Conservation (phyloP, 30 jellyfish, hydroid and myxozoan species). For the Chrysaora quinquecirrha region DNA sequence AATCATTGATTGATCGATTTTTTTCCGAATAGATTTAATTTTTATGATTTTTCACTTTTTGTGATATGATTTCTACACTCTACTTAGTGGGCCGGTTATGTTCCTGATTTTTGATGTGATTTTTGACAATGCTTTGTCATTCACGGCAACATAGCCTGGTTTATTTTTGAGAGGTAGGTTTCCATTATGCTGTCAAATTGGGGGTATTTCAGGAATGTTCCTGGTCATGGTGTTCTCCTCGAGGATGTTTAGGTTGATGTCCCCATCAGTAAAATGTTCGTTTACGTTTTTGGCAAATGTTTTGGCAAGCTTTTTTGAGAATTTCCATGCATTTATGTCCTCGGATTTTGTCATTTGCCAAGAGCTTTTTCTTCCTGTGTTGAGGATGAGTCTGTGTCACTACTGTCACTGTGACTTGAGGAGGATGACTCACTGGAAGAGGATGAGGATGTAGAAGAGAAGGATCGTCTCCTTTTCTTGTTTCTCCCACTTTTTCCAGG, state of each 20-base stretch:
- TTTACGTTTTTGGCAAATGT: not conserved
- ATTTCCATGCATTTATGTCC: not conserved
- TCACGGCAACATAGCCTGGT: not conserved
- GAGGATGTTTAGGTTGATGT: not conserved
- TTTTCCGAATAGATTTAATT: not conserved
- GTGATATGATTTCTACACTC: not conserved
- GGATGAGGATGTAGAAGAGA: not conserved
- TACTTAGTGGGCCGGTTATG: not conserved
- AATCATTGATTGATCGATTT: not conserved
- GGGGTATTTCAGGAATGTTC: not conserved
- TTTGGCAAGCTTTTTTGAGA: not conserved
- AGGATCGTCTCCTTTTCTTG: not conserved
- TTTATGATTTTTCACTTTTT: not conserved
- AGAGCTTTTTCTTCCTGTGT: not conserved
- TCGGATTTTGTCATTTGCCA: not conserved
- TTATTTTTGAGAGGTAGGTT: not conserved
- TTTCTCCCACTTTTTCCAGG: not conserved
- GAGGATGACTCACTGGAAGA: not conserved
- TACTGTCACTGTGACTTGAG: not conserved
- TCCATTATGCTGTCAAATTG: not conserved
- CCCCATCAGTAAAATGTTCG: not conserved
- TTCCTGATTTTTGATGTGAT: not conserved
- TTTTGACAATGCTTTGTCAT: not conserved
- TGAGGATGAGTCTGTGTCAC: slow-evolving; percentile 3
- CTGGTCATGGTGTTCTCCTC: not conserved